phyloP scores from a whole-genome alignment of 2,888 invertebrate genomes.

The Cosmopolites sordidus region DNA sequence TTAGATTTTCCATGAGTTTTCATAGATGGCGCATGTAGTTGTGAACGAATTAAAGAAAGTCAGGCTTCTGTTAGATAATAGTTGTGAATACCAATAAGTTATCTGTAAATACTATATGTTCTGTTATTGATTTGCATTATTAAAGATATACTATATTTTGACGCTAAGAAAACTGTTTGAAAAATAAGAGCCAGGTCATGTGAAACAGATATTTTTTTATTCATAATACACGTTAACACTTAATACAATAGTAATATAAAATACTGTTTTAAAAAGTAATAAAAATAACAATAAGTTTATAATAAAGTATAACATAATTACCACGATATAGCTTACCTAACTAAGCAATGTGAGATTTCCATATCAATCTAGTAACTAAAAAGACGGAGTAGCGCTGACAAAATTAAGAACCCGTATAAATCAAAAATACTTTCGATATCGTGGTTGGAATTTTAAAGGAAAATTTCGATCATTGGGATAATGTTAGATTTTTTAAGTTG shows the following conservation, averaged over 20 bases:
- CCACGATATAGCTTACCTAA: conserved; percentile 8
- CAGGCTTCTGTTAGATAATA: too few relatives aligned
- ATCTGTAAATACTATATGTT: too few relatives aligned
- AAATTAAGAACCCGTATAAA: conserved; percentile 12
- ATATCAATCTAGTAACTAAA: conserved; percentile 6
- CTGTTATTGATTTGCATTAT: too few relatives aligned
- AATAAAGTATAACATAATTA: conserved; percentile 7
- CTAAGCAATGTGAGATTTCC: conserved; percentile 7
- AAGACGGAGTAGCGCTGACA: not conserved
- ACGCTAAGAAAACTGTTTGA: too few relatives aligned
- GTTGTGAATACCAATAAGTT: too few relatives aligned
- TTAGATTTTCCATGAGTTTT: too few relatives aligned
- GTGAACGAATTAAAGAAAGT: too few relatives aligned
- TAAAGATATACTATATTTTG: too few relatives aligned
- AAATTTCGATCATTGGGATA: not conserved
- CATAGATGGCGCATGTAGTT: too few relatives aligned
- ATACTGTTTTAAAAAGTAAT: conserved; percentile 12
- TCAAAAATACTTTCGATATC: not conserved
- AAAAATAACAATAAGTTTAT: conserved; percentile 5
- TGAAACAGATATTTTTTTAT: conserved; percentile 15
- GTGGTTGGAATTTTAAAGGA: too few relatives aligned
- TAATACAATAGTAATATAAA: conserved; percentile 16
- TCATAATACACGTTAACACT: conserved; percentile 15
- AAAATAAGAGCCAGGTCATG: too few relatives aligned
- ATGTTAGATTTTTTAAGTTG: not conserved